Evolutionary conservation across 2,797 vertebrate genomes (phyloP), one percentile per base, ranked within the genome.

Genomic region (Scarus forsteni): DNA sequence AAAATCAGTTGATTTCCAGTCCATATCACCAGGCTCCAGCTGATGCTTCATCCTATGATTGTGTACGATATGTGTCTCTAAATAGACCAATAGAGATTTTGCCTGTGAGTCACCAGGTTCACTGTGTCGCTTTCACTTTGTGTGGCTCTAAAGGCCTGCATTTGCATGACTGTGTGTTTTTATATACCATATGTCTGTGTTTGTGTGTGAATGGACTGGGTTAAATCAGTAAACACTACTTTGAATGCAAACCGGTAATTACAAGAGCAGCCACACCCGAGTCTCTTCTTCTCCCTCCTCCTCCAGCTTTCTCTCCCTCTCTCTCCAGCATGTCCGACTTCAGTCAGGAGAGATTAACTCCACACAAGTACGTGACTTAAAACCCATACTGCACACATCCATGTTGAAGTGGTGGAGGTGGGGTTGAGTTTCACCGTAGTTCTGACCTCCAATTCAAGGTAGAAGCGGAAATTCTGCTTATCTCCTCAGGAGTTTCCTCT

Each of bases 241-340:
- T 90, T 79, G 72, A 87, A 81, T 57, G 54, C 76, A 81, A 91
- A 84, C 86, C 65, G 0, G 76, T 91, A 70, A 90, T 93, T 92
- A 91, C 74, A 51, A 52, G 59, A 63, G 50, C 54, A 36, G 84
- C 83, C 92, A 89, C 92, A 84, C 92, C 90, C 89, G 58, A 67
- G 27, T 55, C 60, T 56, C 18, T 40, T 54, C 60, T 70, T 62
- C 68, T 63, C 62, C 66, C 63, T 64, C 66, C 39, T 14, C 19
- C 3, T 15, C 59, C 14, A 35, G 10, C 38, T 15, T 45, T 44
- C 54, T 44, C 54, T 61, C 52, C 19, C 16, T 8, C 52, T 46
- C 57, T 64, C 57, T 63, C 43, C 42, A 65, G 42, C 44, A 38
- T 16, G 70, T 60, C 38, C 35, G 51, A 65, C 19, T 44, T 45